These are phyloP conservation scores for Nomada ferruginata DNA, from an alignment of 2,888 invertebrate species.

Conservation along the genomic window DNA sequence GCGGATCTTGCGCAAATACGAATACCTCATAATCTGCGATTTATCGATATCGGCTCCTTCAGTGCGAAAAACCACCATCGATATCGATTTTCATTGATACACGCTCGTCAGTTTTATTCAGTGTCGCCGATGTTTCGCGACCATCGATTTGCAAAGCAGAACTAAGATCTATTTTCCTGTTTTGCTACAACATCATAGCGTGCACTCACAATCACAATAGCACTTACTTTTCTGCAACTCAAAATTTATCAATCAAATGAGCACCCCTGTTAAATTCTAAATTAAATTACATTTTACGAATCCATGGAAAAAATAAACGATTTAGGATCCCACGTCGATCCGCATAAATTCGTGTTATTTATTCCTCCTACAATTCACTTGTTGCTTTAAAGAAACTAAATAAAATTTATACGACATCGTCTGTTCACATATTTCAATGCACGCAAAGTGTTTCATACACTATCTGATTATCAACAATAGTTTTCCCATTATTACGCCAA, in stretches of 20 bases:
- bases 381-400: no score
- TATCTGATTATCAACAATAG: not conserved
- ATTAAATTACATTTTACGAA: no score
- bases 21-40: slow-evolving; percentile 6
- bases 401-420: no score
- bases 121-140: not conserved
- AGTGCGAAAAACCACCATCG: not conserved
- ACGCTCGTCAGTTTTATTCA: not conserved
- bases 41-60: slow-evolving; percentile 6
- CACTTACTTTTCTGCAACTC: no score
- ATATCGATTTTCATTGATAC: slow-evolving; percentile 7
- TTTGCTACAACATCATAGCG: not conserved
- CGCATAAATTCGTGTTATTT: no score
- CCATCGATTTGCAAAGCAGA: not conserved
- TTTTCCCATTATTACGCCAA: slow-evolving; percentile 11
- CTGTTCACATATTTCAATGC: no score
- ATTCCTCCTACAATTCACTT: no score
- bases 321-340: no score
- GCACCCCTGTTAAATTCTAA: no score
- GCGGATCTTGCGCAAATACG: not conserved
- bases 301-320: no score
- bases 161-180: not conserved
- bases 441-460: no score
- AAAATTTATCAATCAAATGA: no score
- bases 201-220: not conserved